These are phyloP conservation scores for Mungos mungo DNA, from an alignment of 2,113 vertebrate species.

Conservation along the genomic window DNA sequence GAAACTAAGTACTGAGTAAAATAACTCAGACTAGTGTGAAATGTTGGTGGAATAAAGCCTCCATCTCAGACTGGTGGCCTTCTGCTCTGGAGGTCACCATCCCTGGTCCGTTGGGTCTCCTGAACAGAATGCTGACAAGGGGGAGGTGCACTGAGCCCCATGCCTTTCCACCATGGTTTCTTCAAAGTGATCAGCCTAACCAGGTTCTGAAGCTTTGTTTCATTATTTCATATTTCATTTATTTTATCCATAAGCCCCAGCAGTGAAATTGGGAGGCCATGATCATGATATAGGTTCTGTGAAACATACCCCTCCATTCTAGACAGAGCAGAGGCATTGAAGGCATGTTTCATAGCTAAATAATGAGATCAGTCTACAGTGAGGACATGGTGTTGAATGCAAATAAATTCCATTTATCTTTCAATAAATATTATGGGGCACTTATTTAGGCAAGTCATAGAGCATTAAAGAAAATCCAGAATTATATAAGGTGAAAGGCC, in stretches of 20 bases:
- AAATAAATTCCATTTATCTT: background rate
- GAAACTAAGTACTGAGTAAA: background rate
- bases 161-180: background rate
- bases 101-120: background rate
- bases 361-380: background rate
- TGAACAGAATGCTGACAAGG: background rate
- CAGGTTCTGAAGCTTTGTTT: background rate
- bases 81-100: background rate
- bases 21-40: background rate
- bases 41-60: background rate
- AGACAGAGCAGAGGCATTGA: background rate
- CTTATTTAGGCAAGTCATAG: background rate
- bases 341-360: background rate
- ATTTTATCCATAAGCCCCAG: background rate
- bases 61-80: background rate
- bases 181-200: background rate
- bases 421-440: background rate
- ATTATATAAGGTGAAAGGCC: background rate
- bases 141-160: background rate
- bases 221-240: background rate
- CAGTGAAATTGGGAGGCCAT: background rate
- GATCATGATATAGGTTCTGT: rapidly evolving
- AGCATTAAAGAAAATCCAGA: background rate
- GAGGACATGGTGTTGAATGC: background rate
- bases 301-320: background rate